Percentiles rank a stretch among this genome's conserved stretches.
Conservation (phyloP, 2,888 invertebrate genomes). For the Drosophila nigricruria region DNA sequence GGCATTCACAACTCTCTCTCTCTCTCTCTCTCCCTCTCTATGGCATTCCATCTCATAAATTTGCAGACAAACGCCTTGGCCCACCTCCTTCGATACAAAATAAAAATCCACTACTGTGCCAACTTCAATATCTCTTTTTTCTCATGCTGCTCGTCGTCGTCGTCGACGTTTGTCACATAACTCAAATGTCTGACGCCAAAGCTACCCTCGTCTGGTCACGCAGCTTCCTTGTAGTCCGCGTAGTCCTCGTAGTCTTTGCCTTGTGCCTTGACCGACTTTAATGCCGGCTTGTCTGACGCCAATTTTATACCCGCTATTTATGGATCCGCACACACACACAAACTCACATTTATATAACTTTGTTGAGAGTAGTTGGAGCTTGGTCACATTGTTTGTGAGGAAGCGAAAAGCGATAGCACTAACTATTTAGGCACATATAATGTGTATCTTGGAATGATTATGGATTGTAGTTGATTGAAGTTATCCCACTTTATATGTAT, state of each 20-base stretch:
- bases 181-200: slow-evolving; percentile 78
- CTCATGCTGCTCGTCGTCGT: too few species aligned
- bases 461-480: not conserved
- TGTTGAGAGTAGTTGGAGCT: slow-evolving; percentile 14
- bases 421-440: not conserved
- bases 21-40: not conserved
- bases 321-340: slow-evolving; percentile 11
- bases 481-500: not conserved
- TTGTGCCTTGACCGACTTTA: slow-evolving; percentile 76
- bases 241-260: slow-evolving; percentile 17
- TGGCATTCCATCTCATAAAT: slow-evolving; percentile 73
- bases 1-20: slow-evolving; percentile 25
- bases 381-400: slow-evolving; percentile 16
- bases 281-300: slow-evolving; percentile 82
- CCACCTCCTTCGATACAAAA: slow-evolving; percentile 62
- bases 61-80: slow-evolving; percentile 61
- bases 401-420: not conserved
- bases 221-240: slow-evolving; percentile 50
- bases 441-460: not conserved
- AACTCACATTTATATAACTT: slow-evolving; percentile 17
- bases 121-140: slow-evolving; percentile 10
- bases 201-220: slow-evolving; percentile 75
- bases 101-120: slow-evolving; percentile 59
- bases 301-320: slow-evolving; percentile 73
- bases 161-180: slow-evolving; percentile 74